Conservation (phyloP, 2,888 invertebrate genomes). For the Athetis lepigone region DNA sequence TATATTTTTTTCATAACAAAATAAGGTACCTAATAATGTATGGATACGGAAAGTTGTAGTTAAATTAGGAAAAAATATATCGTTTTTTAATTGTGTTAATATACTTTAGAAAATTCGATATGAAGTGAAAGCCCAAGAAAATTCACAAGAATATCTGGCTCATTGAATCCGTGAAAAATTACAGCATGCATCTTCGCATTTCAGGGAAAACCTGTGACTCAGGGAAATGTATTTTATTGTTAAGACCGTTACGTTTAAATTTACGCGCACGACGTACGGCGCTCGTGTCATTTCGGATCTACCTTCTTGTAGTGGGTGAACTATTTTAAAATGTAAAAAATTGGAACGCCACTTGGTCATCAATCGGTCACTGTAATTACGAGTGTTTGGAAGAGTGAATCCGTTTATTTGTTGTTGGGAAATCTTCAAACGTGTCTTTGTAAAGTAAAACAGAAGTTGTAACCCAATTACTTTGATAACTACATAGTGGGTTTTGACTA, state of each 20-base stretch:
- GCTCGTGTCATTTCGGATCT: slow-evolving; percentile 49
- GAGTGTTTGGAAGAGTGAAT: slow-evolving; percentile 34
- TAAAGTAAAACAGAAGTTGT: slow-evolving; percentile 1
- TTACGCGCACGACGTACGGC: slow-evolving; percentile 55
- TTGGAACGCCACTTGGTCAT: slow-evolving; percentile 55
- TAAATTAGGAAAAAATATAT: no score
- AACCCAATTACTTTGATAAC: slow-evolving; percentile 7
- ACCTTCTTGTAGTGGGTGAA: slow-evolving; percentile 51
- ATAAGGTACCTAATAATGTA: no score
- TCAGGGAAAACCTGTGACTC: slow-evolving; percentile 63
- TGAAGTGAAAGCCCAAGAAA: slow-evolving; percentile 12
- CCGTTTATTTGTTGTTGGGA: slow-evolving; percentile 36
- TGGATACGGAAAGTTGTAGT: no score
- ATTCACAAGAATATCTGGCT: slow-evolving; percentile 54
- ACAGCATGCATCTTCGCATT: slow-evolving; percentile 50
- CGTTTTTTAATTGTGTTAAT: no score
- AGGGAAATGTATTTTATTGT: slow-evolving; percentile 61
- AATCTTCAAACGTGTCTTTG: slow-evolving; percentile 23
- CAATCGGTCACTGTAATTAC: slow-evolving; percentile 55
- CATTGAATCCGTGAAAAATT: slow-evolving; percentile 51
- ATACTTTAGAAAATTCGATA: no score
- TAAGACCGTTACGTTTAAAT: slow-evolving; percentile 62
- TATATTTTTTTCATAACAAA: no score
- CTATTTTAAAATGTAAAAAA: slow-evolving; percentile 63
- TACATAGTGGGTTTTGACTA: background rate